A percentile compares a stretch with the other conserved stretches of the same genome.
Conservation (phyloP, 1,140 invertebrate species). For the Sminthurides bifidus region DNA sequence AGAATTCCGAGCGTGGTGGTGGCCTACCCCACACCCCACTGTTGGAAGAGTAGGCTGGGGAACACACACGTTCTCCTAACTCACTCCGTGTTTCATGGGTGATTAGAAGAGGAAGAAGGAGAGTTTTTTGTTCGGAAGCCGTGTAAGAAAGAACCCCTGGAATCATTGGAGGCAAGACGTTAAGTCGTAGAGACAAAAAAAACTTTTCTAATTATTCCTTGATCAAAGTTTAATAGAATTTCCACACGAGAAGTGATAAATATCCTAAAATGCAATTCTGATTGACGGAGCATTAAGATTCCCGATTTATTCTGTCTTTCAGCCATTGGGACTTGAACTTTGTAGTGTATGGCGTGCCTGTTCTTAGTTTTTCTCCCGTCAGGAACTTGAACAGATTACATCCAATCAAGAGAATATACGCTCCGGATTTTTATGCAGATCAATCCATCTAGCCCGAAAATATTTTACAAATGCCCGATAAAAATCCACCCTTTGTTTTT, state of each 20-base stretch:
- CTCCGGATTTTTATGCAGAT: background rate
- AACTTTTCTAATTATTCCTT: conserved; percentile 33
- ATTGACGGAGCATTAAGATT: conserved; percentile 32
- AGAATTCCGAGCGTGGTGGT: no score
- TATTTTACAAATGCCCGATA: no score
- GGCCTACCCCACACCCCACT: no score
- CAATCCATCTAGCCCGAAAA: no score
- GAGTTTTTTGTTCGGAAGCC: background rate
- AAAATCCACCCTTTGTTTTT: no score
- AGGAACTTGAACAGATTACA: conserved; percentile 9
- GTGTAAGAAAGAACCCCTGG: background rate
- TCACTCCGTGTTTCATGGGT: conserved; percentile 27
- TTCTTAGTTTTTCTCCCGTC: no score
- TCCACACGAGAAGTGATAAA: conserved; percentile 33
- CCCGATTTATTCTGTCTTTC: conserved; percentile 17
- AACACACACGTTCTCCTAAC: background rate
- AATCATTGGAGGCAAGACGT: background rate
- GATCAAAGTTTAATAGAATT: conserved; percentile 33
- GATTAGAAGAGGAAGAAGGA: conserved; percentile 17
- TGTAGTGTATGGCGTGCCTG: no score
- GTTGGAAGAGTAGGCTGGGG: no score
- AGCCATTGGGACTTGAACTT: no score
- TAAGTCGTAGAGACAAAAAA: conserved; percentile 24
- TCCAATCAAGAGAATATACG: conserved; percentile 12
- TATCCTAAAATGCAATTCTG: conserved; percentile 32